Evolutionary conservation across 2,888 invertebrate genomes (phyloP), one percentile per base, ranked within the genome.

Genomic region (Metallyticus violacea): DNA sequence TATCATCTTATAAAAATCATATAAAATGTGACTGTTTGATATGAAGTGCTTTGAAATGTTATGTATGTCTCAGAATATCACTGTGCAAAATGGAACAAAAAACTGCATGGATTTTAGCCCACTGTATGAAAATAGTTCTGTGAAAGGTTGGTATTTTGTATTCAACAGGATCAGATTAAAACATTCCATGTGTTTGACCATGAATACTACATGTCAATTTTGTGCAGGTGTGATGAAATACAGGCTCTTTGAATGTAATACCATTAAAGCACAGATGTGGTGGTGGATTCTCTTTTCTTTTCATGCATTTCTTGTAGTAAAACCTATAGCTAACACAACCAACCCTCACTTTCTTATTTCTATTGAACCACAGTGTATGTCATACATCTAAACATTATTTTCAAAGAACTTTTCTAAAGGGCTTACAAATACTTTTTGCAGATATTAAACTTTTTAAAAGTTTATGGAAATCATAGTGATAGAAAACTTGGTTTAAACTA

Each of bases 1-100:
- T 81, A 81, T 30, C 30, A 30, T 81, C 81, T 81, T 81, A 81
- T 81, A 81, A 30, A 81, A 80, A 80, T 29, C 40, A 81, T 81
- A 62, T 62, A 62, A 62, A 62, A 62, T 62, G 40, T 62, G 40
- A 62, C 40, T 62, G 40, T 62, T 62, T 15, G 40, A 62, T 62
- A 62, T 15, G 40, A 62, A 62, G 40, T 62, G 40, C 40, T 62
- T 62, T 62, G 22, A 62, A 62, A 62, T 62, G 40, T 62, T 62
- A 62, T 62, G 40, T 62, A 15, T 62, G 40, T 62, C 40, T 62
- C 2, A 9, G 40, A 62, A 62, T 62, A 62, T 15, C 40, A 62
- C 15, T 62, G 9, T 62, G 40, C 40, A 62, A 62, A 62, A 62
- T 62, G 40, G 40, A 62, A n/a, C n/a, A n/a, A 62, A 62, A 62